Evolutionary conservation across 2,888 invertebrate species (phyloP).

Genomic region (Thalpophila matura): DNA sequence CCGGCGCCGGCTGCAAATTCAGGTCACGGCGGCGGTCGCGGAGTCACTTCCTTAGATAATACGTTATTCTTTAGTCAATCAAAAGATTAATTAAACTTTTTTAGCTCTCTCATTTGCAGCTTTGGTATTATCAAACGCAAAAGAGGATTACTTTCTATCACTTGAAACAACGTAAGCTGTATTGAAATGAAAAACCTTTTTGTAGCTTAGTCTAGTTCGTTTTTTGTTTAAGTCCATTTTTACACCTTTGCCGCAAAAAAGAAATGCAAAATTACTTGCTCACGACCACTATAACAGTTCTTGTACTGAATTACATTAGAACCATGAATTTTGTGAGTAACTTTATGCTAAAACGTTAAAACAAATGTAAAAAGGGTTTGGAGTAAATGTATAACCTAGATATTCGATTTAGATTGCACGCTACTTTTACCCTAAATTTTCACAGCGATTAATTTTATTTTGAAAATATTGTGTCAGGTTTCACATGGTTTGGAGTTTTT

Average conservation of each 20-base stretch:
- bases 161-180: slow-evolving; percentile 31
- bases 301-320: slow-evolving; percentile 17
- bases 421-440: slow-evolving; percentile 41
- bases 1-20: no score
- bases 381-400: slow-evolving; percentile 58
- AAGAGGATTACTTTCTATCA: slow-evolving; percentile 35
- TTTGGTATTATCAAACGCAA: slow-evolving; percentile 17
- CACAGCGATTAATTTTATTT: slow-evolving; percentile 48
- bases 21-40: no score
- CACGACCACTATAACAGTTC: slow-evolving; percentile 12
- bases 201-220: slow-evolving; percentile 26
- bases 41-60: no score
- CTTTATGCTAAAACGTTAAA: slow-evolving; percentile 32
- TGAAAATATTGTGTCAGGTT: slow-evolving; percentile 44
- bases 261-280: slow-evolving; percentile 25
- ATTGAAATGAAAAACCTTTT: slow-evolving; percentile 34
- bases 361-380: slow-evolving; percentile 49
- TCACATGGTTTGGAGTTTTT: slow-evolving; percentile 2
- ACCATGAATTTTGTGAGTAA: slow-evolving; percentile 24
- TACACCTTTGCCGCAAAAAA: slow-evolving; percentile 5
- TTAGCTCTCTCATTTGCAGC: background rate
- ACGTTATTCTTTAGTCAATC: background rate
- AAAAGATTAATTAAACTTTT: background rate
- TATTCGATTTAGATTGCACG: slow-evolving; percentile 62
- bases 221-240: slow-evolving; percentile 26